Conservation (phyloP, 1,140 invertebrate genomes). For the Pseudobourletiella spinata region DNA sequence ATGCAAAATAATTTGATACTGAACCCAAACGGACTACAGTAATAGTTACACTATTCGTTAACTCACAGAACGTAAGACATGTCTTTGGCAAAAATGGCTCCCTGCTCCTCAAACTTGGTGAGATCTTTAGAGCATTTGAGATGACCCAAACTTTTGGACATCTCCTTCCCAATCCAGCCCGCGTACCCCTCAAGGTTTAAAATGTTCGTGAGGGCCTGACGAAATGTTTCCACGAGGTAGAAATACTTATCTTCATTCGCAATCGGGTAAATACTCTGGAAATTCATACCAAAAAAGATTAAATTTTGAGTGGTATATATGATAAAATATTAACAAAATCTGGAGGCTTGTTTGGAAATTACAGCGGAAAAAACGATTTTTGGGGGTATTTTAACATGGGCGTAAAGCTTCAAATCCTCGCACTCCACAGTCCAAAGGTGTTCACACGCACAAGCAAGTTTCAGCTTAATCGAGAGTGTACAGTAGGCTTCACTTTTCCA, state of each 20-base stretch:
- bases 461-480: too few relatives aligned
- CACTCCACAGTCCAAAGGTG: too few relatives aligned
- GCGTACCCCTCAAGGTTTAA: neutral
- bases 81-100: neutral
- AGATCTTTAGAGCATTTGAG: neutral
- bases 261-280: neutral
- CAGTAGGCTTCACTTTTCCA: too few relatives aligned
- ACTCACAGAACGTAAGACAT: conserved; percentile 7
- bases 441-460: too few relatives aligned
- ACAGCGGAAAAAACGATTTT: too few relatives aligned
- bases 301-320: too few relatives aligned
- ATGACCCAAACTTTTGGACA: neutral
- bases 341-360: too few relatives aligned
- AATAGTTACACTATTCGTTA: neutral
- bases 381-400: too few relatives aligned
- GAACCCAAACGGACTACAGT: neutral
- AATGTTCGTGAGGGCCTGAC: neutral
- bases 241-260: conserved; percentile 1
- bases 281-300: too few relatives aligned
- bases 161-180: neutral
- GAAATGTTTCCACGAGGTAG: neutral
- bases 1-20: neutral
- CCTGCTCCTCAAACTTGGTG: neutral
- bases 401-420: too few relatives aligned
- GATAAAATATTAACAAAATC: too few relatives aligned